These are phyloP conservation scores for Meloe dianella DNA, from an alignment of 2,888 invertebrate genomes.

Conservation along the genomic window DNA sequence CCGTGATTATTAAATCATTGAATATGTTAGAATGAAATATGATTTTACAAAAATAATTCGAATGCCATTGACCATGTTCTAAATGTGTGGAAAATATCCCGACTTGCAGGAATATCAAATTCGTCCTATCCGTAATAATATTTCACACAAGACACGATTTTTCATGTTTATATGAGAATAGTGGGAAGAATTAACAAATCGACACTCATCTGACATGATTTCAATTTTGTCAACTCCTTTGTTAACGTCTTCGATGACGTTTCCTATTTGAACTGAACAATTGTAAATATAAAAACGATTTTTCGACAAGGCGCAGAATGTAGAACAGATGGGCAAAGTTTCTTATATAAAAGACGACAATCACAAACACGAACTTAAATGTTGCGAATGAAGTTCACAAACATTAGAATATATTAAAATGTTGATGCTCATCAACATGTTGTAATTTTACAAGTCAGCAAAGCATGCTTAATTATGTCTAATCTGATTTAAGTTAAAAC, in stretches of 20 bases:
- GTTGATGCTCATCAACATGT: constrained; percentile 44
- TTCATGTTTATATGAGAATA: no score
- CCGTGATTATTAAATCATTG: no score
- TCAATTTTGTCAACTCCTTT: neutral
- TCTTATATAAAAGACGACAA: constrained; percentile 31
- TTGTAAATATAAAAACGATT: constrained; percentile 22
- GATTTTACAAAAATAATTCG: no score
- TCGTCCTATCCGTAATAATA: no score
- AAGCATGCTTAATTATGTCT: constrained; percentile 31
- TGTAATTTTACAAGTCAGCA: constrained; percentile 35
- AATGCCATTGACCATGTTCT: no score
- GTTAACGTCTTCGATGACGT: neutral
- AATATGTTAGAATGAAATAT: no score
- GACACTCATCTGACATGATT: neutral
- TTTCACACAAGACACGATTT: no score
- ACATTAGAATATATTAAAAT: constrained; percentile 43
- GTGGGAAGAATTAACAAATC: no score
- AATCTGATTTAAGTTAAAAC: constrained; percentile 14
- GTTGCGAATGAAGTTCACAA: constrained; percentile 41
- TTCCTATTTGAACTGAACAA: neutral
- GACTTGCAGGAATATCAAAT: no score
- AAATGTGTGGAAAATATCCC: no score
- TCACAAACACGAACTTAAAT: constrained; percentile 37
- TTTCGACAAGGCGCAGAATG: constrained; percentile 26
- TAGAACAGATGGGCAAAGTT: constrained; percentile 41